phyloP scores from a whole-genome alignment of 2,888 invertebrate species.

The Aelia acuminata region DNA sequence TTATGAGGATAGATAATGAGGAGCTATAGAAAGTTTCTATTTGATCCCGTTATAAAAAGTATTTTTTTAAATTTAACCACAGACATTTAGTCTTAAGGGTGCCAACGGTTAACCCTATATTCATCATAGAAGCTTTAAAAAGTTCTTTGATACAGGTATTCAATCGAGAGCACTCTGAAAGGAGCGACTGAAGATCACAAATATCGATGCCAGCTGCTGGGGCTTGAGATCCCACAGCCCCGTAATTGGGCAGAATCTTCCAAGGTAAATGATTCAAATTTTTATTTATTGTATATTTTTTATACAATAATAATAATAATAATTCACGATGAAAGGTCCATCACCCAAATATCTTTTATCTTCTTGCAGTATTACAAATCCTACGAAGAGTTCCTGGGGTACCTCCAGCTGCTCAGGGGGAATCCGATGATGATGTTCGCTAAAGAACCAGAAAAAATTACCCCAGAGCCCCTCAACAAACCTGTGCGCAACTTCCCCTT shows the following conservation, averaged over 20 bases:
- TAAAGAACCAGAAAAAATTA: neutral
- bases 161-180: constrained; percentile 57
- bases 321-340: too few species aligned
- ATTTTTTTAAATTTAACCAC: too few species aligned
- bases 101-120: too few species aligned
- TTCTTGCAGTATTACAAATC: constrained; percentile 76
- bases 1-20: too few species aligned
- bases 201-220: constrained; percentile 70
- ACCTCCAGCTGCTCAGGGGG: constrained; percentile 57
- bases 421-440: constrained; percentile 52
- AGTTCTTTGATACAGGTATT: constrained; percentile 53
- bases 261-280: constrained; percentile 67
- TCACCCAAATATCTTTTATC: too few species aligned
- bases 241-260: constrained; percentile 81
- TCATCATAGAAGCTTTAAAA: neutral
- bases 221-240: constrained; percentile 79
- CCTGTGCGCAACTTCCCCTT: neutral
- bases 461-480: neutral
- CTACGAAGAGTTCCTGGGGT: constrained; percentile 76
- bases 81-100: too few species aligned
- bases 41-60: too few species aligned
- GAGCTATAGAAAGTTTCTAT: too few species aligned
- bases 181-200: constrained; percentile 59
- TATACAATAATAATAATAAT: neutral
- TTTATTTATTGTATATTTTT: too few species aligned